Evolutionary conservation across 1,140 invertebrate genomes (phyloP).

Genomic region (Caenorhabditis inopinata): DNA sequence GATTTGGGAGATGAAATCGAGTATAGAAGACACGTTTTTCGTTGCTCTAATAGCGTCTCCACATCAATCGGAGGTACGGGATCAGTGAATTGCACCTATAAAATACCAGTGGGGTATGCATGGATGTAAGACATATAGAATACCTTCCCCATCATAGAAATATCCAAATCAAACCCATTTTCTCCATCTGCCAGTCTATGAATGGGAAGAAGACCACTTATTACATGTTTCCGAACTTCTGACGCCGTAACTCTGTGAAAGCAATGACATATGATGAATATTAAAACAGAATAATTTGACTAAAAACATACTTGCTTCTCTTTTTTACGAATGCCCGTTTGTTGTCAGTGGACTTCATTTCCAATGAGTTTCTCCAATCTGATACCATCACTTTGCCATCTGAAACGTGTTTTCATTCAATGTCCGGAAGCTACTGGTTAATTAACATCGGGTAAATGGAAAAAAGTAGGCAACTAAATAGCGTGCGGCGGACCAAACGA

Average conservation of each 20-base stretch:
- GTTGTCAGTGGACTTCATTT: background rate
- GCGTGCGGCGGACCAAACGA: background rate
- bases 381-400: background rate
- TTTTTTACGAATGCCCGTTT: constrained; percentile 18
- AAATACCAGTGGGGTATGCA: background rate
- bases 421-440: background rate
- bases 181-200: background rate
- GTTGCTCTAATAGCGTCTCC: background rate
- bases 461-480: background rate
- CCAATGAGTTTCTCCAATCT: background rate
- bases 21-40: background rate
- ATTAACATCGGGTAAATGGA: background rate
- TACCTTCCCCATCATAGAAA: constrained; percentile 30
- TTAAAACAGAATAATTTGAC: background rate
- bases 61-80: background rate
- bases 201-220: constrained; percentile 3
- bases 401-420: background rate
- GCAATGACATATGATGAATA: background rate
- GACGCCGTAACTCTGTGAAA: constrained; percentile 12
- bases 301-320: background rate
- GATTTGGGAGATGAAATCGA: constrained; percentile 6
- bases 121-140: background rate
- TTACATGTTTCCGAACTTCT: constrained; percentile 3
- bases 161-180: background rate
- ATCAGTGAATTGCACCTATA: background rate